Percentiles rank a stretch among this genome's conserved stretches.
Evolutionary conservation across 2,113 vertebrate genomes (phyloP).

Genomic region (Gallinago jamesoni): DNA sequence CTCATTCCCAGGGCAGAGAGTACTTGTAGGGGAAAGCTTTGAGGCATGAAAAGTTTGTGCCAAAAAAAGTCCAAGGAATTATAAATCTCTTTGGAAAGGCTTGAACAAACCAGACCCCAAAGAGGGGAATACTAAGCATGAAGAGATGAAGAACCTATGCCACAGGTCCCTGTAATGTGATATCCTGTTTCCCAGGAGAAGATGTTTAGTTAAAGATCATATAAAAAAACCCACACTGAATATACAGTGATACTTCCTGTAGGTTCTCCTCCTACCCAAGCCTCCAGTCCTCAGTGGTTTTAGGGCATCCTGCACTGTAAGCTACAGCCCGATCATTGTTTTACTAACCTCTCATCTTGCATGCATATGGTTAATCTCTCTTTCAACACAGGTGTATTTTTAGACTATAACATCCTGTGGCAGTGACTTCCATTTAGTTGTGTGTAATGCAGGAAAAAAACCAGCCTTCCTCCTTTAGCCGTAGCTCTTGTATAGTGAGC

Average conservation of each 20-base stretch:
- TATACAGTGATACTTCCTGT: not conserved
- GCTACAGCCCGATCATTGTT: not conserved
- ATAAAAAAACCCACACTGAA: fast-evolving
- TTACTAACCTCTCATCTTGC: not conserved
- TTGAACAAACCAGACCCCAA: not conserved
- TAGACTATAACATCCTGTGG: not conserved
- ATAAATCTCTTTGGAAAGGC: not conserved
- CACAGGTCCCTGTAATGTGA: not conserved
- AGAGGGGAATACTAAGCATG: not conserved
- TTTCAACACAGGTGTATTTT: not conserved
- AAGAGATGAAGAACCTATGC: not conserved
- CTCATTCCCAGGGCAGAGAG: not conserved
- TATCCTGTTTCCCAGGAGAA: not conserved
- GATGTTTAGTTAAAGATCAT: not conserved
- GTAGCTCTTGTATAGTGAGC: not conserved
- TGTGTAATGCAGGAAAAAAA: not conserved
- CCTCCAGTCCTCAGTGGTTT: not conserved
- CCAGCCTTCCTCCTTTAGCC: not conserved
- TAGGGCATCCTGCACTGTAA: not conserved
- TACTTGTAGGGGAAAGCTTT: not conserved
- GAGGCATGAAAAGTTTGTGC: not conserved
- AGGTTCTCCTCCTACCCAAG: not conserved
- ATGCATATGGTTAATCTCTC: not conserved
- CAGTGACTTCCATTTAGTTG: not conserved
- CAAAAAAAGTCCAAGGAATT: not conserved